phyloP scores from a whole-genome alignment of 2,888 invertebrate species.

The Trisateles emortualis region DNA sequence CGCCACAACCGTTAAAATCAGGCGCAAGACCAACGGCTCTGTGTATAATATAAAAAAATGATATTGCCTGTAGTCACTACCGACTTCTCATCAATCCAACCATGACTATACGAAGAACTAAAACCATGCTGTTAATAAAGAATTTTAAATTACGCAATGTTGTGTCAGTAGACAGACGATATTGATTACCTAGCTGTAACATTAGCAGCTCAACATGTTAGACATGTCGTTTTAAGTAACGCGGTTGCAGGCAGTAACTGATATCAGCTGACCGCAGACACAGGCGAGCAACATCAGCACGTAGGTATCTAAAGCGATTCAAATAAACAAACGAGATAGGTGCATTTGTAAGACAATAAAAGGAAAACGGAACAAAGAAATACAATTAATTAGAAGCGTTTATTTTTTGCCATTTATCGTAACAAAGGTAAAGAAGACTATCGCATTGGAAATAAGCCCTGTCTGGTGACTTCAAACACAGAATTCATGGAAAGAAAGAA shows the following conservation, averaged over 20 bases:
- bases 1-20: too few relatives aligned
- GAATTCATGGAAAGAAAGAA: too few relatives aligned
- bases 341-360: constrained; percentile 3
- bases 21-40: too few relatives aligned
- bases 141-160: background rate
- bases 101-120: too few relatives aligned
- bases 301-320: background rate
- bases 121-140: too few relatives aligned
- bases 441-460: too few relatives aligned
- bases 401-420: background rate
- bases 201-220: constrained; percentile 8
- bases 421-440: too few relatives aligned
- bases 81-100: too few relatives aligned
- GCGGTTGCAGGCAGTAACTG: constrained; percentile 45
- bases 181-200: constrained; percentile 27
- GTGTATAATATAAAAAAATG: too few relatives aligned
- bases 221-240: constrained; percentile 25
- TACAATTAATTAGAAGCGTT: constrained; percentile 14
- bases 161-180: constrained; percentile 12
- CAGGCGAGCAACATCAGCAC: constrained; percentile 7
- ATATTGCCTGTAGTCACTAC: background rate
- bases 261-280: constrained; percentile 59
- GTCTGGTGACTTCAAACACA: too few relatives aligned
- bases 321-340: background rate
- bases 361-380: constrained; percentile 10